Evolutionary conservation across 2,797 vertebrate species (phyloP), one percentile per base, ranked within the genome.

Genomic region (Acanthopagrus latus): DNA sequence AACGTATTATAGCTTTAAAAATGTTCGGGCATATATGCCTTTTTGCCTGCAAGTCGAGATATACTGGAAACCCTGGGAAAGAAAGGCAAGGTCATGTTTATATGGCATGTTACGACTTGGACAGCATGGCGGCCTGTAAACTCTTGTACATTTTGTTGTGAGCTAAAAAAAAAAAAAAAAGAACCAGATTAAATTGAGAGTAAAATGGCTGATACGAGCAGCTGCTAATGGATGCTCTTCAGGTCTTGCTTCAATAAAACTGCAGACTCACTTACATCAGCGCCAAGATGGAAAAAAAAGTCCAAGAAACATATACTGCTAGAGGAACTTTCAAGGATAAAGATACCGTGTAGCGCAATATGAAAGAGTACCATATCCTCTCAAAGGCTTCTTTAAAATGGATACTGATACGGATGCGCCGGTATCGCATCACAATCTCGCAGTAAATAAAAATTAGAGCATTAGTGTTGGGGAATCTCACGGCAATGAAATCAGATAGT

Each of bases 401-500:
- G 20, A 44, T 56, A 71, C 23, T 57, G 48, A 76, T 74, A 46
- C 27, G 58, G 23, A 65, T 57, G 18, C n/a, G n/a, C 4, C 10
- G 4, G 41, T 44, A 74, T 71, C 62, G 62, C 20, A 71, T 52
- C 18, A 33, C 18, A 73, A 80, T 83, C 27, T 70, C 38, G 7
- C 1, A 65, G 2, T 75, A 71, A 75, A 84, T 65, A 69, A 41
- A 71, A 59, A 0, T 33, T 1, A 72, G 23, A 56, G 2, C 11
- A 56, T 75, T 51, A 74, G 52, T 67, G 48, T 57, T 58, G 47
- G 27, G 70, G 38, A 58, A 44, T 74, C 82, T 69, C 56, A 65
- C 63, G 73, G 58, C n/a, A 57, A 33, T 56, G 29, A 67, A 72
- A 80, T 82, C 74, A 64, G 64, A 84, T 74, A 29, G 43, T 51